phyloP scores from a whole-genome alignment of 2,888 invertebrate genomes.

The Synergus japonicus region DNA sequence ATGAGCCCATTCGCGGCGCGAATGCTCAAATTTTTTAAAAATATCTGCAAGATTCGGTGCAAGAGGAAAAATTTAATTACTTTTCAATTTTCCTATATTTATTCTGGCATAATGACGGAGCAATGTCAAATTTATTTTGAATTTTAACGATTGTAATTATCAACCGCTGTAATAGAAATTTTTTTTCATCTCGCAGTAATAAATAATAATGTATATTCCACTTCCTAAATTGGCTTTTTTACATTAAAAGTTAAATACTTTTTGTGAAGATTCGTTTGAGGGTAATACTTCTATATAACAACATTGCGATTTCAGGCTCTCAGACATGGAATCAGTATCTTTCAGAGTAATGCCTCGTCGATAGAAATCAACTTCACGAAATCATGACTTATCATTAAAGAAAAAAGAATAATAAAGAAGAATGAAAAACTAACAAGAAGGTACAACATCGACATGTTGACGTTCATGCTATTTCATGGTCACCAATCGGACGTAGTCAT shows the following conservation, averaged over 20 bases:
- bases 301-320: not conserved
- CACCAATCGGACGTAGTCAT: not conserved
- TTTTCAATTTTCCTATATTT: not conserved
- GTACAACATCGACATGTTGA: not conserved
- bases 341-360: no score
- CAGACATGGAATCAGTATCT: no score
- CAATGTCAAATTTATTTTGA: no score
- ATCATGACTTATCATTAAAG: no score
- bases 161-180: not conserved
- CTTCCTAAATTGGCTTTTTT: not conserved
- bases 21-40: not conserved
- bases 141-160: no score
- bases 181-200: not conserved
- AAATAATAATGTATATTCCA: not conserved
- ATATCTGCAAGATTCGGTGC: not conserved
- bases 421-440: not conserved
- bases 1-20: not conserved
- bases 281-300: not conserved
- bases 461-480: not conserved
- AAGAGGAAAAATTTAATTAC: not conserved
- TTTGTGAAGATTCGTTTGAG: not conserved
- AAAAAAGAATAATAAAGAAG: no score
- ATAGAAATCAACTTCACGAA: no score
- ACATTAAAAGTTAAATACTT: not conserved
- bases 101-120: no score